Evolutionary conservation across 2,888 invertebrate species (phyloP), one percentile per base, ranked within the genome.

Genomic region (Philhelius pedissequus): DNA sequence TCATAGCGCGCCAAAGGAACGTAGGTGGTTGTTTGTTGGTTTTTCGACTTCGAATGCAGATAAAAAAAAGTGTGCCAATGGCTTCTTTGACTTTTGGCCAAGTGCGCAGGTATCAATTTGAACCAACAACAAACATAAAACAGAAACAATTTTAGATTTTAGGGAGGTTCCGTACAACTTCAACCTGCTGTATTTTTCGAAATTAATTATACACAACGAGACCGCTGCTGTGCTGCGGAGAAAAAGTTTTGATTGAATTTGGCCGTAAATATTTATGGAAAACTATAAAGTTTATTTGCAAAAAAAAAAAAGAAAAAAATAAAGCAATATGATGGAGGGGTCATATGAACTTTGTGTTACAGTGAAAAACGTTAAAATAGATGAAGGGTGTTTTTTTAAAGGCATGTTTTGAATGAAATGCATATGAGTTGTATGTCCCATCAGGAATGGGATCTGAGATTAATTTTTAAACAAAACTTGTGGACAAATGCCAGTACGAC

Each of bases 31-130:
- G 71, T 32, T 62, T 80, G 54, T 70, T 66, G 38, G 58, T 52
- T 71, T 68, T 66, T 64, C 20, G 1, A 27, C 43, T 52, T 32
- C 13, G 1, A 54, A 9, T 56, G 3, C 13, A 8, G 6, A 32
- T n/a, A 7, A 40, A 35, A 56, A 22, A 77, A 81, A 71, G 77
- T 77, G 71, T 77, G 81, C 71, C 76, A 81, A 38, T 77, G 81
- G 81, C 81, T 70, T 71, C n/a, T n/a, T 68, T 81, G 81, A 81
- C 70, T 81, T 50, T 18, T 43, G 9, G 64, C 52, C 68, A 45
- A 70, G 30, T 32, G 76, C 56, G 76, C 56, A 56, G 56, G 80
- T 70, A 76, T 48, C 56, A 62, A 81, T 80, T 69, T 70, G 0
- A 15, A 25, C 25, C 1, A 38, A 18, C 6, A 18, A 27, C 1